phyloP scores from a whole-genome alignment of 1,140 invertebrate genomes.

The Oryctes rhinoceros region DNA sequence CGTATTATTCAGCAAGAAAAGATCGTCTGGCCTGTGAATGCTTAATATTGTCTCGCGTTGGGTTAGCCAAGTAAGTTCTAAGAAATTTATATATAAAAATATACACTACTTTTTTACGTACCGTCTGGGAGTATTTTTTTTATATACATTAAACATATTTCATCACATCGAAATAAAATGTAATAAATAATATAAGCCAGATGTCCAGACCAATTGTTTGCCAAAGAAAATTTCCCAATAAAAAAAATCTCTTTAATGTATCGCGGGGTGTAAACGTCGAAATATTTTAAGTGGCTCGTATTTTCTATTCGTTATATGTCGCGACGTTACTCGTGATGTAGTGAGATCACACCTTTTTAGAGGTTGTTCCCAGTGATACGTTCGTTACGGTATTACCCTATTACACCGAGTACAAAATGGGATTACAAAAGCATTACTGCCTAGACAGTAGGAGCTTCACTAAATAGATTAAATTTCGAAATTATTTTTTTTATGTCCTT shows the following conservation, averaged over 20 bases:
- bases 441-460: too few relatives aligned
- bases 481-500: too few relatives aligned
- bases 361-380: not conserved
- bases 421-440: too few relatives aligned
- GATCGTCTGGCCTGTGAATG: conserved; percentile 18
- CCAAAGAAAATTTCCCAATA: conserved; percentile 19
- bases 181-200: conserved; percentile 36
- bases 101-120: not conserved
- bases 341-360: conserved; percentile 30
- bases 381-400: not conserved
- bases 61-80: conserved; percentile 14
- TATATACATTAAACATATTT: conserved; percentile 3
- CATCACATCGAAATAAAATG: conserved; percentile 34
- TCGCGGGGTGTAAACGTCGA: not conserved
- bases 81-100: conserved; percentile 27
- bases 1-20: not conserved
- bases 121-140: conserved; percentile 7
- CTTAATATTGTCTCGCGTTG: not conserved
- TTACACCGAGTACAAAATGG: not conserved
- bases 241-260: conserved; percentile 25
- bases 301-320: not conserved
- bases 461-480: too few relatives aligned
- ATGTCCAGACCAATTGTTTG: conserved; percentile 34
- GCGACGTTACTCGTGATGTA: not conserved
- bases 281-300: conserved; percentile 13